Percentiles rank a stretch among this genome's conserved stretches.
phyloP scores from a whole-genome alignment of 2,797 vertebrate species.

The Typhlichthys subterraneus region DNA sequence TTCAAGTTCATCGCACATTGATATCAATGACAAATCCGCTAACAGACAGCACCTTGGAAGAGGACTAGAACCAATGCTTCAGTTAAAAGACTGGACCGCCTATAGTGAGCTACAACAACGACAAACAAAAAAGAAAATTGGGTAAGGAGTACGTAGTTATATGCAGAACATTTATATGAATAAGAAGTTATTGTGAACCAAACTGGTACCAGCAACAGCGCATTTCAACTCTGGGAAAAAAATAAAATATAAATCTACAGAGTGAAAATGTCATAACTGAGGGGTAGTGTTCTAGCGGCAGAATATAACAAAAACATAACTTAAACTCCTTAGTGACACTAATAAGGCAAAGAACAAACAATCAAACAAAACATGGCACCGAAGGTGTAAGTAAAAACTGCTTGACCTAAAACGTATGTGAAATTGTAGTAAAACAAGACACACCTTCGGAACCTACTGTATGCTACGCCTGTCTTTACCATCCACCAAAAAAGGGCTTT shows the following conservation, averaged over 20 bases:
- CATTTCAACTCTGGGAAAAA: conserved; percentile 11
- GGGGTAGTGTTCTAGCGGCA: conserved; percentile 47
- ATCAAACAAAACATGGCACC: conserved; percentile 71
- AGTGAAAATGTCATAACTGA: background rate
- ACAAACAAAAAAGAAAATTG: background rate
- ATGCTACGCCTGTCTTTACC: conserved; percentile 76
- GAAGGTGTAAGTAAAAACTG: conserved; percentile 52
- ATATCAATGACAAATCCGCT: conserved; percentile 27
- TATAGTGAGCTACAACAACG: conserved; percentile 31
- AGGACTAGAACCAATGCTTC: conserved; percentile 49
- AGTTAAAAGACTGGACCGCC: conserved; percentile 41
- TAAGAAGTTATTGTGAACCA: conserved; percentile 15
- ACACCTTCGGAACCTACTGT: conserved; percentile 83
- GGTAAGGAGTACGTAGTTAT: conserved; percentile 44
- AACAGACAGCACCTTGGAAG: conserved; percentile 67
- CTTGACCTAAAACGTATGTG: conserved; percentile 68
- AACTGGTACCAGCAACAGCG: conserved; percentile 9
- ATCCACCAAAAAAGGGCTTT: conserved; percentile 62
- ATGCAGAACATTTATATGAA: conserved; percentile 37
- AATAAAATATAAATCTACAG: background rate
- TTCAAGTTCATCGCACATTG: conserved; percentile 62
- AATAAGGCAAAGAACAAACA: conserved; percentile 61
- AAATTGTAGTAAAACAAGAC: conserved; percentile 84
- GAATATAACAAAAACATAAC: conserved; percentile 18
- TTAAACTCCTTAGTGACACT: conserved; percentile 46